Evolutionary conservation across 2,797 vertebrate species (phyloP), one percentile per base, ranked within the genome.

Genomic region (Malacoctenus gilli): DNA sequence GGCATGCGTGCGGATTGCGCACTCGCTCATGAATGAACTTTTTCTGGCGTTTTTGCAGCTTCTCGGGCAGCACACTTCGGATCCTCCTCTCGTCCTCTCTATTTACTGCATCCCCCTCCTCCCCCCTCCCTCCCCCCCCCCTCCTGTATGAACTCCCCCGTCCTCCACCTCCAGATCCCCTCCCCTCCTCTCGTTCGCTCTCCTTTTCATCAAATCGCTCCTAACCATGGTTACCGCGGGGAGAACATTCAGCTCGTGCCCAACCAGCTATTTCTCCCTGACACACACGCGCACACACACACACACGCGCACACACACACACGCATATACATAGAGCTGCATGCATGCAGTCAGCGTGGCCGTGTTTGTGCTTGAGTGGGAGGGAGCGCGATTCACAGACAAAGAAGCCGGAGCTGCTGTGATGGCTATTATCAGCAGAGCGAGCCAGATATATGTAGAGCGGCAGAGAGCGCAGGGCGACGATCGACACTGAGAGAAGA

Each of bases 391-490:
- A 89, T 91, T 92, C 89, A 90, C 93, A 94, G 94, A 95, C 94
- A 95, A 94, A 95, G 93, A 92, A 89, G 83, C 89, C 62, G 89
- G 91, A 91, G 91, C 90, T 94, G 93, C 92, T 94, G 92, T 95
- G 92, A 94, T 94, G 93, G 93, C 92, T 94, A 94, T 94, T 95
- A 94, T 93, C 93, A 90, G 92, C 92, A 89, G 88, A 92, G 90
- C 73, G 83, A 93, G 93, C 84, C 93, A 92, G 90, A 93, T 92
- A 86, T 89, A 90, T 88, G 64, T 44, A 52, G 74, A n/a, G n/a
- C n/a, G n/a, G n/a, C n/a, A n/a, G n/a, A 51, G 64, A 53, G 68
- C 64, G 72, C 75, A 55, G 70, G 74, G 76, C 68, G 75, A 71
- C 64, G 48, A 79, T 87, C 74, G 43, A 63, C 68, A 54, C 66